Base-by-base conservation (phyloP, 2,888 invertebrate genomes). In the Heliothis peltigera region DNA sequence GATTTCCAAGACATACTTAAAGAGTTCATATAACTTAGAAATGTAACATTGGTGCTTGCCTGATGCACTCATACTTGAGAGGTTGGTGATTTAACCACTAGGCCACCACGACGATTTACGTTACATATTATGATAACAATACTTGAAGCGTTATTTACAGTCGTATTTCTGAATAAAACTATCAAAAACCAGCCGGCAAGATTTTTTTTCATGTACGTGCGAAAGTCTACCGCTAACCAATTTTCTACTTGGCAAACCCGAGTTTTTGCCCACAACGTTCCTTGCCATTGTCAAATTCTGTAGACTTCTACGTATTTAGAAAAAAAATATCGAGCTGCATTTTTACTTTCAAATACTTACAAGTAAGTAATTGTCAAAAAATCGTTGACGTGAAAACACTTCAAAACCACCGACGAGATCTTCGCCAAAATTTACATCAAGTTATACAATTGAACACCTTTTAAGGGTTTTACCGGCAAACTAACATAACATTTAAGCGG, bases 391-490 rank as follows among this genome's bases (percentile, higher is more conserved):
- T 84, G 90, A 75, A 88, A 86, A 87, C 83, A 86, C 85, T 87
- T 88, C 85, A 87, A 84, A 83, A 79, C 82, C 81, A 80, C 84
- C 87, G 83, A 77, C 77, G 82, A 83, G 81, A 81, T 78, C 74
- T 69, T 71, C 60, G 63, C 76, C 75, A 70, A 74, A 78, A 78
- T 80, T 78, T 78, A 72, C 80, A 75, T 81, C 85, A 81, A 79
- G 86, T 92, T 91, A 93, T 81, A 91, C 92, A 93, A 93, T 89
- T 84, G 92, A 92, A 94, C 93, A 90, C 94, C 93, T 94, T 92
- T 90, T 84, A 79, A 87, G 87, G 83, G 75, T 62, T 84, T 84
- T 86, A 83, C 83, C 91, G 88, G 86, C 83, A 85, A 86, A 85
- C 75, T 81, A 82, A 84, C 78, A 76, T 84, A 82, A 82, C 67